phyloP scores from a whole-genome alignment of 2,888 invertebrate genomes.

The Amiota mariae region DNA sequence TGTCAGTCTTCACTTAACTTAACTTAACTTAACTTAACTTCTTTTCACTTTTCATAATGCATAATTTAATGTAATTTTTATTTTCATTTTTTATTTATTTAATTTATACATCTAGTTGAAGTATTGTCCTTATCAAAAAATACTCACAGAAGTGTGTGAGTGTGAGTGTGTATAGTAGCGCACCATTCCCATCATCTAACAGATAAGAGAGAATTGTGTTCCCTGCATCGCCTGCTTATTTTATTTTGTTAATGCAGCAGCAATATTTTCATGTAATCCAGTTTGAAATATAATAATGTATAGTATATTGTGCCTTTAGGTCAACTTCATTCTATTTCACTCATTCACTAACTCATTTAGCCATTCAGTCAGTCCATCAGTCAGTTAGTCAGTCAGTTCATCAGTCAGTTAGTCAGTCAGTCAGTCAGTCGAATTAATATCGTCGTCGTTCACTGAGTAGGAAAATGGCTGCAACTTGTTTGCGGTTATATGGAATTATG shows the following conservation, averaged over 20 bases:
- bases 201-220: neutral
- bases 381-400: neutral
- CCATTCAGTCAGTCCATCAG: conserved; percentile 2
- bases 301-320: conserved; percentile 8
- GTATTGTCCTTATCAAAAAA: neutral
- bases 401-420: neutral
- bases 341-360: conserved; percentile 34
- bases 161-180: neutral
- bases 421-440: neutral
- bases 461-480: conserved; percentile 1
- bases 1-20: neutral
- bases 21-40: neutral
- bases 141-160: neutral
- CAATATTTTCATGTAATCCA: conserved; percentile 15
- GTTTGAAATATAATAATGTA: neutral
- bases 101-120: neutral
- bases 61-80: neutral
- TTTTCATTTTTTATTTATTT: neutral
- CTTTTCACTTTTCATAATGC: neutral
- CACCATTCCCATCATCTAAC: neutral
- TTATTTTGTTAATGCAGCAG: too few species aligned
- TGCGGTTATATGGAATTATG: neutral
- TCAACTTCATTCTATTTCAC: neutral
- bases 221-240: too few species aligned
- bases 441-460: neutral